A percentile compares a stretch with the other conserved stretches of the same genome.
phyloP scores from a whole-genome alignment of 2,113 vertebrate species.

The Phaetusa simplex region DNA sequence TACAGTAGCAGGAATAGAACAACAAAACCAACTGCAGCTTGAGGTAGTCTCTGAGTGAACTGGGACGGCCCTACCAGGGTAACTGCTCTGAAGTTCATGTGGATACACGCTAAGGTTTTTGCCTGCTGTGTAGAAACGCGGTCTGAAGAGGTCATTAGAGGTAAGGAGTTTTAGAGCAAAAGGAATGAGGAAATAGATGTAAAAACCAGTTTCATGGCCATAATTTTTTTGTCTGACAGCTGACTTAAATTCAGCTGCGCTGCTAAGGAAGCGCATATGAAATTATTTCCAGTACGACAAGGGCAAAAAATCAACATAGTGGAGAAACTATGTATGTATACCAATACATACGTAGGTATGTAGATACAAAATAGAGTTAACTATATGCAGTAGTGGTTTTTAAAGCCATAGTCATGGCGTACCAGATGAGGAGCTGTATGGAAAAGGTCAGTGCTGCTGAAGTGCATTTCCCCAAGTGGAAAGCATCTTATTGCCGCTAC shows the following conservation, averaged over 20 bases:
- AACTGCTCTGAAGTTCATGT: not conserved
- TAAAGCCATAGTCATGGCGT: not conserved
- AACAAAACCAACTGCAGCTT: not conserved
- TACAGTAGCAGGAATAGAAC: not conserved
- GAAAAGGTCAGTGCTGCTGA: not conserved
- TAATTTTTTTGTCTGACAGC: not conserved
- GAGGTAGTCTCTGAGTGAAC: not conserved
- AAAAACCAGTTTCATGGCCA: not conserved
- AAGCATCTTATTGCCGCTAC: not conserved
- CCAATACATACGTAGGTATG: not conserved
- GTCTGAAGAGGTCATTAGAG: not conserved
- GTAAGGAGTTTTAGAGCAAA: not conserved
- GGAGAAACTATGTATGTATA: not conserved
- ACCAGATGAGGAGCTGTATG: not conserved
- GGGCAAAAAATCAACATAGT: not conserved
- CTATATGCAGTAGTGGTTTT: not conserved
- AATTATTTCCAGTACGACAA: not conserved
- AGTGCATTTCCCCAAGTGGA: not conserved
- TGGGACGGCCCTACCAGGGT: not conserved
- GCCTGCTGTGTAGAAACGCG: not conserved
- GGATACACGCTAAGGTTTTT: accelerated
- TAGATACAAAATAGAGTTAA: not conserved
- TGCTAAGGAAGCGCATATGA: not conserved
- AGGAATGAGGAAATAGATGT: not conserved
- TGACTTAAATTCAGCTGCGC: not conserved